Evolutionary conservation across 2,888 invertebrate species (phyloP), one percentile per base, ranked within the genome.

Genomic region (Bembecia ichneumoniformis): DNA sequence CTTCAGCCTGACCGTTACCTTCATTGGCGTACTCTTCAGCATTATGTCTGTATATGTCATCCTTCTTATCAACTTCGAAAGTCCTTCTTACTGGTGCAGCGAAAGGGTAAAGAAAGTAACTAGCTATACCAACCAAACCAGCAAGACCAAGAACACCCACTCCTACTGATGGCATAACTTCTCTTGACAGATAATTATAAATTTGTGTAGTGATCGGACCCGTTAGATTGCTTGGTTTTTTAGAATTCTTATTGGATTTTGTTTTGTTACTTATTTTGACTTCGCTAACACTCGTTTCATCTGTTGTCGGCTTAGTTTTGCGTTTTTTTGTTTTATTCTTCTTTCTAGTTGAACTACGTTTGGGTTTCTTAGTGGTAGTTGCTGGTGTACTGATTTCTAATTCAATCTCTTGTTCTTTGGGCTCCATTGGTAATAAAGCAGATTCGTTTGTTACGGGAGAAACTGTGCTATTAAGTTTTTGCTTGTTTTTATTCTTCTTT

Each of bases 151-250:
- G 90, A 15, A 94, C 77, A 59, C 94, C 93, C 0, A 94, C 92
- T 0, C 94, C 94, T 15, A 94, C 92, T 34, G 93, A 92, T 0
- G 94, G 94, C 92, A 94, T 93, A 0, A 94, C 92, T 82, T 94
- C 94, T 59, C 94, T 87, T 2, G 93, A 93, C 43, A 94, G 76
- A 62, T 93, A 94, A 62, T 93, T 94, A 64, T 94, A 94, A 20
- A 94, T 90, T 68, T 93, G 91, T 0, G 93, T 92, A 9, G 92
- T 89, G 0, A 94, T 88, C 1, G 93, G 92, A 50, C 92, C 76
- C 46, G 73, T 70, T 36, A 56, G 56, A 11, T 59, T 89, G 43
- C 83, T 82, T 13, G 84, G 87, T 53, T 84, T 80, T 45, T 84
- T 82, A 2, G 71, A 62, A 51, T 72, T 76, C 56, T 82, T 82